Evolutionary conservation across 2,113 vertebrate species (phyloP), one percentile per base, ranked within the genome.

Genomic region (Hippocampus zosterae): DNA sequence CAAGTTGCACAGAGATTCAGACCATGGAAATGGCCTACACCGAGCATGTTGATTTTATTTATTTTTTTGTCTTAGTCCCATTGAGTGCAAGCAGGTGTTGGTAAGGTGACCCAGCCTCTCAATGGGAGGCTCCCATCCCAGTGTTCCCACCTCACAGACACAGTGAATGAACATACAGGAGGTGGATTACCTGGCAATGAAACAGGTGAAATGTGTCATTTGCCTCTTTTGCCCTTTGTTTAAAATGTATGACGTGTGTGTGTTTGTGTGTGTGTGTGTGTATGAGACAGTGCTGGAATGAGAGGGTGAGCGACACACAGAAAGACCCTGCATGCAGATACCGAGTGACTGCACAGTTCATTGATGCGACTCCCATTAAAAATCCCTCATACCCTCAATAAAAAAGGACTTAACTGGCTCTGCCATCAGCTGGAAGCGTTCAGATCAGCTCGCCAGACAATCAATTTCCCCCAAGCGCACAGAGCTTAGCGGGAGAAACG

Each of bases 371-470:
- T 91, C 90, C 88, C 88, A 92, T 92, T 92, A 92, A 92, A 91
- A 90, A 90, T 89, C 85, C 87, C 87, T 91, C 88, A 87, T 90
- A 88, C 85, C 90, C 90, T 91, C 89, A 91, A 92, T 92, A 92
- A 92, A 92, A 92, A 90, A 90, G 89, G 91, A 89, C 90, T 92
- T 92, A 92, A 92, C 91, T 89, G 89, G 90, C 90, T 90, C 87
- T 85, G 80, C 88, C 87, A 91, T 92, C 91, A 90, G 91, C 90
- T 91, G 91, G 83, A 87, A 90, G 88, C 85, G 85, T 87, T 92
- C 88, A 90, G 89, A 91, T 91, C 88, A 73, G 84, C 90, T 88
- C 81, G 88, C 91, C 90, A 92, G 91, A 92, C 91, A 92, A 91
- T 92, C 91, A 92, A 92, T 92, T 92, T 91, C 90, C 88, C 89